These are phyloP conservation scores for Pristionchus fissidentatus DNA, from an alignment of 2,888 invertebrate species.

Conservation along the genomic window DNA sequence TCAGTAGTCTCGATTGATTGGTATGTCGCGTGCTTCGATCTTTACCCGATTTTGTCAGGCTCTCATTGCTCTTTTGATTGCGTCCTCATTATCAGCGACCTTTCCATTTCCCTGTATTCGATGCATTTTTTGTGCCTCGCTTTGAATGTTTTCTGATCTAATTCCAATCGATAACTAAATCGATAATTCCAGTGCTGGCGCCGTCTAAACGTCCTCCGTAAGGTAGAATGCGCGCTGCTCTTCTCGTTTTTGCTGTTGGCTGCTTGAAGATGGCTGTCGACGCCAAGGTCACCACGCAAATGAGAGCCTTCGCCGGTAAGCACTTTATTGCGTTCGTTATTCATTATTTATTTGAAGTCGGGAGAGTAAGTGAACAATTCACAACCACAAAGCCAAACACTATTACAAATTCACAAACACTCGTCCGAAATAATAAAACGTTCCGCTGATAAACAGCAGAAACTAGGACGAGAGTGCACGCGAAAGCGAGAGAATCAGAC, in stretches of 20 bases:
- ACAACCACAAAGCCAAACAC: no score
- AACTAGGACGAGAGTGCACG: no score
- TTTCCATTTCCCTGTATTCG: neutral
- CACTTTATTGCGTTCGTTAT: neutral
- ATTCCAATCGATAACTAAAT: no score
- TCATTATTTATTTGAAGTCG: no score
- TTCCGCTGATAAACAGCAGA: no score
- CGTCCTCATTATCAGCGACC: neutral
- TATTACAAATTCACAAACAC: no score
- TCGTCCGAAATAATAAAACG: no score
- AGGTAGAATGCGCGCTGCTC: neutral
- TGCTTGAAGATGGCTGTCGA: neutral
- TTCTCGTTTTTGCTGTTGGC: neutral
- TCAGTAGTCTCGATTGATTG: constrained; percentile 13
- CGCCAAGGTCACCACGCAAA: neutral
- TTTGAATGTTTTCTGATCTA: neutral
- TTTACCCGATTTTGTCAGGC: neutral
- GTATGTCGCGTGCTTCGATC: neutral
- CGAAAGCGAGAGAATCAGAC: no score
- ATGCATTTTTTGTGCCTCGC: neutral
- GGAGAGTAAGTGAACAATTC: no score
- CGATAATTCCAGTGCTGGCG: neutral
- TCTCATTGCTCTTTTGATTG: no score
- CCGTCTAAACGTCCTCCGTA: neutral
- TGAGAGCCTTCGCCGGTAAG: neutral